Percentiles rank a stretch among this genome's conserved stretches.
These are phyloP conservation scores for Oryzias sinensis DNA, from an alignment of 2,797 vertebrate genomes.

Conservation along the genomic window DNA sequence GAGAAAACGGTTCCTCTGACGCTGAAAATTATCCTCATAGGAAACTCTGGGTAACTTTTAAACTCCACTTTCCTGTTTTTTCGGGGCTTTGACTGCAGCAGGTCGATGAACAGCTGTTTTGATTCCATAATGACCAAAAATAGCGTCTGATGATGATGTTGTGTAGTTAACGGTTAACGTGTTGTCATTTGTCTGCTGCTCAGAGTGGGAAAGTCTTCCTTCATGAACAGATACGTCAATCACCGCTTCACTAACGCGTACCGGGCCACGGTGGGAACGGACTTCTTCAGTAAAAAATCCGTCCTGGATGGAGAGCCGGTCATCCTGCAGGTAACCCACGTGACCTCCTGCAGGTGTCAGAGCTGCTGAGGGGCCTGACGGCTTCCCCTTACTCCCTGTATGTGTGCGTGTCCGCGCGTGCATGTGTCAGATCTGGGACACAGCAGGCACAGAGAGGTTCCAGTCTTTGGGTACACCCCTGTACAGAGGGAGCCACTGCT, in stretches of 20 bases:
- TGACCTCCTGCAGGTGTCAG: background rate
- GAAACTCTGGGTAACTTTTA: constrained; percentile 66
- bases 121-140: background rate
- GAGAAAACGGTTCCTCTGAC: constrained; percentile 26
- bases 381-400: background rate
- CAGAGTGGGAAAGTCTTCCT: constrained; percentile 75
- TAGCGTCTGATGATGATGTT: too few relatives aligned
- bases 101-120: constrained; percentile 12
- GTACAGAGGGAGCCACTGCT: constrained; percentile 72
- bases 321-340: constrained; percentile 58
- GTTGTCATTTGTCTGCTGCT: constrained; percentile 21
- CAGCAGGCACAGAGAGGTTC: constrained; percentile 73
- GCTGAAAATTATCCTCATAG: constrained; percentile 70
- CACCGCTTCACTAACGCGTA: constrained; percentile 70
- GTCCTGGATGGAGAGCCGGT: constrained; percentile 44
- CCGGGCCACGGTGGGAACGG: constrained; percentile 69
- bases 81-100: background rate
- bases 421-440: constrained; percentile 75
- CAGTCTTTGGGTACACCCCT: constrained; percentile 69
- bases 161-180: too few relatives aligned
- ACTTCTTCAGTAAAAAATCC: constrained; percentile 72
- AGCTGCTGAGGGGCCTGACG: background rate
- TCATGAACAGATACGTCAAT: constrained; percentile 75
- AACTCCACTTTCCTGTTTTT: rapidly evolving
- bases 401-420: background rate